Percentiles rank a stretch among this genome's conserved stretches.
phyloP scores from a whole-genome alignment of 2,888 invertebrate species.

The Keiferia lycopersicella region DNA sequence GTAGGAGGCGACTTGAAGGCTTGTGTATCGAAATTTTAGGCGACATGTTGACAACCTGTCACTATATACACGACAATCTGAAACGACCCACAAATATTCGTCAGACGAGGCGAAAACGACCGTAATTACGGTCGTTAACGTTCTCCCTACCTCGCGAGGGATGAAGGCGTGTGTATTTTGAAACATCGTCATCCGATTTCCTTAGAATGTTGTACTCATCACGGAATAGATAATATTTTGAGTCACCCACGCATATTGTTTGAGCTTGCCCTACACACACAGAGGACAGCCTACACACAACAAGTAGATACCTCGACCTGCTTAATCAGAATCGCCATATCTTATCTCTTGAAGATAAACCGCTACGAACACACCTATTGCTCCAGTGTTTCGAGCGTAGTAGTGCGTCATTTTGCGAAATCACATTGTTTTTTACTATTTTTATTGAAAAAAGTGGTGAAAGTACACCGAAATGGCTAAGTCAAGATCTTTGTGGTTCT shows the following conservation, averaged over 20 bases:
- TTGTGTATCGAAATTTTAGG: too few species aligned
- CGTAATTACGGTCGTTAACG: too few species aligned
- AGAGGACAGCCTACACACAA: too few species aligned
- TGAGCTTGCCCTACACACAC: slow-evolving; percentile 15
- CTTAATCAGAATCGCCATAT: slow-evolving; percentile 56
- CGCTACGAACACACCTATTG: slow-evolving; percentile 55
- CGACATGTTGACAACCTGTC: too few species aligned
- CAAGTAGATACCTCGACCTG: slow-evolving; percentile 41
- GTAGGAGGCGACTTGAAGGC: too few species aligned
- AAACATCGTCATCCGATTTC: neutral
- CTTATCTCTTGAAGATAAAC: slow-evolving; percentile 70
- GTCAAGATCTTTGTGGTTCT: slow-evolving; percentile 68
- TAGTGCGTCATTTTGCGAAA: slow-evolving; percentile 49
- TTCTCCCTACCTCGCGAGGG: too few species aligned
- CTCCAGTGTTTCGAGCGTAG: slow-evolving; percentile 39
- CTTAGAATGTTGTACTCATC: neutral
- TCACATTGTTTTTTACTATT: slow-evolving; percentile 38
- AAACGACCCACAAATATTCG: too few species aligned
- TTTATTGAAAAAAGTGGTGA: slow-evolving; percentile 37
- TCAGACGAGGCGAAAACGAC: too few species aligned
- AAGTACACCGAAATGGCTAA: slow-evolving; percentile 61
- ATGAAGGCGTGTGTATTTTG: too few species aligned
- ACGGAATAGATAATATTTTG: slow-evolving; percentile 7
- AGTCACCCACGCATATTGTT: slow-evolving; percentile 14
- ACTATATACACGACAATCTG: too few species aligned